A percentile compares a stretch with the other conserved stretches of the same genome.
Conservation (phyloP, 2,888 invertebrate species). For the Microdon myrmicae region DNA sequence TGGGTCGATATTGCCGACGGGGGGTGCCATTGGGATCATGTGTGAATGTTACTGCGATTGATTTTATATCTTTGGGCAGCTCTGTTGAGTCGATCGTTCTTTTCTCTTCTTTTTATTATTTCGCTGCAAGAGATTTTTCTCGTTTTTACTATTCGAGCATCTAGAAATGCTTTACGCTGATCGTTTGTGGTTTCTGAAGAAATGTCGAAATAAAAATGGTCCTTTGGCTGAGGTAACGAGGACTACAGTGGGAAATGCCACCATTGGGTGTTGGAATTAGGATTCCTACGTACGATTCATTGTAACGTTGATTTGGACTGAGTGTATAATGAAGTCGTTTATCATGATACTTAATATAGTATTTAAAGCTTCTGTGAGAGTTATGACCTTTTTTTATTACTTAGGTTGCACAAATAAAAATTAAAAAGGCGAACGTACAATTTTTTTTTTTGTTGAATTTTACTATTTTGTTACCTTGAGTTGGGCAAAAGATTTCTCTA, state of each 20-base stretch:
- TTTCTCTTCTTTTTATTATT: slow-evolving; percentile 31
- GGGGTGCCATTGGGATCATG: slow-evolving; percentile 27
- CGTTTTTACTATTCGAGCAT: slow-evolving; percentile 18
- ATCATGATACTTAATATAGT: too few species aligned
- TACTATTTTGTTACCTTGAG: too few species aligned
- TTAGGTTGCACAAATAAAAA: too few species aligned
- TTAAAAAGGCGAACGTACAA: too few species aligned
- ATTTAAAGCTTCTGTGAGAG: too few species aligned
- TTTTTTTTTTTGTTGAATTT: too few species aligned
- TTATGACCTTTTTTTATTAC: too few species aligned
- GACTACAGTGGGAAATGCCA: slow-evolving; percentile 42
- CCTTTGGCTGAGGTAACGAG: slow-evolving; percentile 25
- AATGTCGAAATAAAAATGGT: slow-evolving; percentile 27
- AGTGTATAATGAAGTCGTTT: slow-evolving; percentile 43
- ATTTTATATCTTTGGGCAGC: slow-evolving; percentile 24
- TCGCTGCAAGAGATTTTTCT: background rate
- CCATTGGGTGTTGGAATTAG: slow-evolving; percentile 29
- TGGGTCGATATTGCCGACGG: slow-evolving; percentile 42
- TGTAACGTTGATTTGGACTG: too few species aligned
- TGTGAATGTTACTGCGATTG: slow-evolving; percentile 34
- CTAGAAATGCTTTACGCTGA: slow-evolving; percentile 16
- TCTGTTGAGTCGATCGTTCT: too few species aligned
- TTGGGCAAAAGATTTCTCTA: too few species aligned
- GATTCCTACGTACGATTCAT: slow-evolving; percentile 28
- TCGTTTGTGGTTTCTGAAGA: slow-evolving; percentile 14